Evolutionary conservation across 2,888 invertebrate genomes (phyloP), one percentile per base, ranked within the genome.

Genomic region (Physocephala rufipes): DNA sequence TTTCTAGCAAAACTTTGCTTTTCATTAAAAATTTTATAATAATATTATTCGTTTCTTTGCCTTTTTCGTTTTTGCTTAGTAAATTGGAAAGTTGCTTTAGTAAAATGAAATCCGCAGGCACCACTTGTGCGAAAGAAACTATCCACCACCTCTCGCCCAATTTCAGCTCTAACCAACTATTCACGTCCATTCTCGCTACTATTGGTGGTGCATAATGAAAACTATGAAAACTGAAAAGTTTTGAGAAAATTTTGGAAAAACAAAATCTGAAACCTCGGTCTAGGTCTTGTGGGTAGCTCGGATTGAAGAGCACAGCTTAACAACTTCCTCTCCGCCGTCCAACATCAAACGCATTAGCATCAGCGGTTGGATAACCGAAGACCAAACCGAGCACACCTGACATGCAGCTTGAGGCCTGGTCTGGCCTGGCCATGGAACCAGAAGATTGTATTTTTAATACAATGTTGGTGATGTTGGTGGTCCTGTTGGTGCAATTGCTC

Each of bases 171-270:
- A 9, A 15, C 21, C 16, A 24, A 63, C 47, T n/a, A 0, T 13
- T 7, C 65, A 4, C 49, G 7, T 16, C 28, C 51, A 1, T 5
- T 9, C 36, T 16, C 36, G 3, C 53, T 24, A 43, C 62, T 45
- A 62, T 51, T 19, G 21, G 43, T 36, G 47, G 19, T 30, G 24
- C 36, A 51, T 16, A 53, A 67, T 45, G 13, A 36, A 68, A 58
- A 65, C 58, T 21, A 67, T 67, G 30, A 71, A 61, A 45, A 67
- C 53, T 19, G 55, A 65, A 67, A 67, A 61, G 30, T 71, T 71
- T 71, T 67, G 63, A 55, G 55, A 53, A 55, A 67, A 63, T 24
- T 67, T 71, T 67, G 45, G 67, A 62, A 68, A 68, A 68, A 68
- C 61, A 61, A 51, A 68, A 68, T 61, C 36, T 62, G 28, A 49